These are phyloP conservation scores for Nipponia nippon DNA, from an alignment of 2,113 vertebrate species.

Conservation along the genomic window DNA sequence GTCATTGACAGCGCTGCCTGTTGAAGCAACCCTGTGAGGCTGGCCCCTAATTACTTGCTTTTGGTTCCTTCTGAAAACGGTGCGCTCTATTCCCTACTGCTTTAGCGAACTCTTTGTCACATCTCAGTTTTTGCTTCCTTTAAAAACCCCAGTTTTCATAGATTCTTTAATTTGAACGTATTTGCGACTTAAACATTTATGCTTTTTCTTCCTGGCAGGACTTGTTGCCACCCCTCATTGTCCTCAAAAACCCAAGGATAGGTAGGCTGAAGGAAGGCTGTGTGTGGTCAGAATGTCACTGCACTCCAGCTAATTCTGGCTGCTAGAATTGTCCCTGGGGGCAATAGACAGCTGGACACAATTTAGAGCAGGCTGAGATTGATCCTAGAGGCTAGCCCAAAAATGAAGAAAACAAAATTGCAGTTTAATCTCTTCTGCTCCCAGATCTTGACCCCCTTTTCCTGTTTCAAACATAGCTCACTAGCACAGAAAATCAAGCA, in stretches of 20 bases:
- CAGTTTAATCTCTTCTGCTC: conserved; percentile 54
- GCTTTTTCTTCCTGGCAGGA: neutral
- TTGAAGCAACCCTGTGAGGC: neutral
- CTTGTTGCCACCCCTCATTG: neutral
- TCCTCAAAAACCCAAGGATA: conserved; percentile 22
- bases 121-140: neutral
- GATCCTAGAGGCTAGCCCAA: neutral
- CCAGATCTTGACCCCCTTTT: conserved; percentile 43
- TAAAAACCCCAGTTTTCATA: neutral
- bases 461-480: conserved; percentile 4
- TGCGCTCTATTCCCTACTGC: neutral
- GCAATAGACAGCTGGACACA: conserved; percentile 42
- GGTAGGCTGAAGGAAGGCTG: conserved; percentile 15
- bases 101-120: neutral
- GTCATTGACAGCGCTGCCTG: neutral
- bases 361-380: conserved; percentile 48
- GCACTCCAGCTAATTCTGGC: conserved; percentile 37
- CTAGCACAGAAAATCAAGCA: conserved; percentile 9
- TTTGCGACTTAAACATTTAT: neutral
- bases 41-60: neutral
- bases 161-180: neutral
- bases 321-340: conserved; percentile 37
- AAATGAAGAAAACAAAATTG: conserved; percentile 49
- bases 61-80: neutral
- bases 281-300: conserved; percentile 57